Conservation (phyloP, 2,797 vertebrate species). For the Streptopelia turtur region DNA sequence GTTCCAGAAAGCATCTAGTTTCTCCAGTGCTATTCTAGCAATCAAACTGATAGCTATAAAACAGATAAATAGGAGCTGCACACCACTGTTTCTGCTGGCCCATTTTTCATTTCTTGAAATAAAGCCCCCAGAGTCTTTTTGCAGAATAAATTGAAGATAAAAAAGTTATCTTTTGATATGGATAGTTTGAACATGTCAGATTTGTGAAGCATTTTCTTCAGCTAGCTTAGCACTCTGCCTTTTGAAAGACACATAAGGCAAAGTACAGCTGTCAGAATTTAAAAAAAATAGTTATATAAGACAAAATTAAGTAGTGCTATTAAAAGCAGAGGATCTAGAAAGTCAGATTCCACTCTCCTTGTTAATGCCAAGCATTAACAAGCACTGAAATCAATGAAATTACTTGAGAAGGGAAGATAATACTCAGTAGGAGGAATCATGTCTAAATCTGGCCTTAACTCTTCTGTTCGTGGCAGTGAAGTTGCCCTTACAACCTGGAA, state of each 20-base stretch:
- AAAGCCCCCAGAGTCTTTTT: slow-evolving; percentile 76
- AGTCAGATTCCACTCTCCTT: not conserved
- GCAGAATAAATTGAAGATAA: slow-evolving; percentile 78
- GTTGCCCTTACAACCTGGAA: not conserved
- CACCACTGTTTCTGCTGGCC: slow-evolving; percentile 48
- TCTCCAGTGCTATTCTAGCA: slow-evolving; percentile 60
- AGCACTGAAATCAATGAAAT: slow-evolving; percentile 22
- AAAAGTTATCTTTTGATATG: slow-evolving; percentile 75
- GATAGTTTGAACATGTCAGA: slow-evolving; percentile 75
- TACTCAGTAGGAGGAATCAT: not conserved
- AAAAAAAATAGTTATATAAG: slow-evolving; percentile 14
- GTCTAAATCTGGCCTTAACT: not conserved
- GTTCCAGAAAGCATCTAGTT: slow-evolving; percentile 57
- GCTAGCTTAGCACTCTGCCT: slow-evolving; percentile 51
- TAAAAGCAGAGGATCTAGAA: slow-evolving; percentile 43
- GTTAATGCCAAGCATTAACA: slow-evolving; percentile 5
- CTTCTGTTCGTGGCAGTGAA: not conserved
- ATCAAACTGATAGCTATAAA: slow-evolving; percentile 76
- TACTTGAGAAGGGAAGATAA: not conserved
- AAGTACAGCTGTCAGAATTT: slow-evolving; percentile 46
- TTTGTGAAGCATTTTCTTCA: slow-evolving; percentile 67
- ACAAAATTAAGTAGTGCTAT: slow-evolving; percentile 57
- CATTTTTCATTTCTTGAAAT: slow-evolving; percentile 81
- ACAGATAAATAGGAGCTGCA: slow-evolving; percentile 77
- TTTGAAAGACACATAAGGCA: slow-evolving; percentile 60